A percentile compares a stretch with the other conserved stretches of the same genome.
Conservation (phyloP, 2,888 invertebrate genomes). For the Dorcus hopei region DNA sequence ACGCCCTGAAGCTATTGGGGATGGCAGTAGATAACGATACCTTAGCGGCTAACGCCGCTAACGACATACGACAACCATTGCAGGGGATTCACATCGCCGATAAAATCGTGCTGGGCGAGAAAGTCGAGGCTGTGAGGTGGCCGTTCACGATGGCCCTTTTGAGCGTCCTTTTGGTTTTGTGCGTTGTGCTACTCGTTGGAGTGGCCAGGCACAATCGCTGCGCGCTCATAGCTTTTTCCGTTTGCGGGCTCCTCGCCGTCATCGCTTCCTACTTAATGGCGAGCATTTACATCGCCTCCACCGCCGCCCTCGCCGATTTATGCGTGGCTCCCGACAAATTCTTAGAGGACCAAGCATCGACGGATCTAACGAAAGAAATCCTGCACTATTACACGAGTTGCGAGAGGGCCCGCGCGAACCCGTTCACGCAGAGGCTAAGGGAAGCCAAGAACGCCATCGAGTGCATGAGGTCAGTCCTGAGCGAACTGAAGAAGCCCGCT, state of each 20-base stretch:
- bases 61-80: constrained; percentile 59
- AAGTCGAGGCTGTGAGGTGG: constrained; percentile 75
- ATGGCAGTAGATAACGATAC: constrained; percentile 72
- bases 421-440: constrained; percentile 77
- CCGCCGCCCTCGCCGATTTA: constrained; percentile 70
- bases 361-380: constrained; percentile 45
- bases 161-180: constrained; percentile 80
- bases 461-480: constrained; percentile 54
- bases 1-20: constrained; percentile 66
- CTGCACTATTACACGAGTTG: constrained; percentile 74
- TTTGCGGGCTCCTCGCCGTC: constrained; percentile 81
- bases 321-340: constrained; percentile 65
- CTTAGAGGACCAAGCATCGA: constrained; percentile 44
- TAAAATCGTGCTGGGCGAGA: constrained; percentile 60
- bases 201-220: constrained; percentile 86
- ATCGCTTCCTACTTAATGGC: constrained; percentile 87
- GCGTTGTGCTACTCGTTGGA: constrained; percentile 85
- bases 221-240: constrained; percentile 85
- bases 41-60: constrained; percentile 71
- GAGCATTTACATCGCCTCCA: constrained; percentile 81
- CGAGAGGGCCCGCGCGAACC: constrained; percentile 74
- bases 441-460: constrained; percentile 57
- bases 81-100: constrained; percentile 67
- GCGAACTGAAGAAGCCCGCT: constrained; percentile 52
- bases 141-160: constrained; percentile 86